Percentiles rank a stretch among this genome's conserved stretches.
These are phyloP conservation scores for Asarcornis scutulata DNA, from an alignment of 2,113 vertebrate genomes.

Conservation along the genomic window DNA sequence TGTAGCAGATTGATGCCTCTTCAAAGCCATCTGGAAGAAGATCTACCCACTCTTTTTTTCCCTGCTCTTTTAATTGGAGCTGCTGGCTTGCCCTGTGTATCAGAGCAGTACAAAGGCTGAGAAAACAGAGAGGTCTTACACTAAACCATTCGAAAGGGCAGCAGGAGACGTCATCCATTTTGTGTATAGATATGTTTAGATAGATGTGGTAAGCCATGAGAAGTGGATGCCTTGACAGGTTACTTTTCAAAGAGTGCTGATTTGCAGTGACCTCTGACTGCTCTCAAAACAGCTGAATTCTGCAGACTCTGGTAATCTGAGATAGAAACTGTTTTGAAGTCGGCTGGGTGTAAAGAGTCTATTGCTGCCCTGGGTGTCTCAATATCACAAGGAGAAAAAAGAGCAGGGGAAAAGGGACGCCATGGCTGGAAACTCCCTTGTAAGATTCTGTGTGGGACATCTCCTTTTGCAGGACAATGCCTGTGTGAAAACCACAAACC, in stretches of 20 bases:
- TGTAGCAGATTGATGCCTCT: constrained; percentile 39
- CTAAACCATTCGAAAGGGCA: constrained; percentile 62
- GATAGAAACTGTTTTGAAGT: constrained; percentile 60
- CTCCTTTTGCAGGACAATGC: neutral
- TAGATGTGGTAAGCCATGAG: constrained; percentile 72
- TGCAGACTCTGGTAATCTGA: constrained; percentile 52
- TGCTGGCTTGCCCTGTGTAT: constrained; percentile 51
- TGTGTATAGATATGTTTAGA: constrained; percentile 63
- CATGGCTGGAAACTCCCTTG: neutral
- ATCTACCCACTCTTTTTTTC: constrained; percentile 44
- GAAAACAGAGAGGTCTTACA: constrained; percentile 63
- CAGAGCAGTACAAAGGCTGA: constrained; percentile 63
- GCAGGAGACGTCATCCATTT: constrained; percentile 62
- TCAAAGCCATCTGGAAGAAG: constrained; percentile 65
- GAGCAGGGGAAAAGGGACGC: neutral
- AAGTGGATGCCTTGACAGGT: constrained; percentile 67
- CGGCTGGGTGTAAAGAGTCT: constrained; percentile 51
- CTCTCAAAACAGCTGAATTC: constrained; percentile 67
- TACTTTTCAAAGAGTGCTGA: constrained; percentile 71
- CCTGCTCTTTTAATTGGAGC: constrained; percentile 67
- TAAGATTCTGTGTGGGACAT: neutral
- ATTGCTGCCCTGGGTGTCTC: constrained; percentile 39
- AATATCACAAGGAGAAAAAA: neutral
- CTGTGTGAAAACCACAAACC: neutral
- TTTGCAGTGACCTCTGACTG: constrained; percentile 69